Base-by-base conservation (phyloP, 1,140 invertebrate genomes). In the Bombus confusus region DNA sequence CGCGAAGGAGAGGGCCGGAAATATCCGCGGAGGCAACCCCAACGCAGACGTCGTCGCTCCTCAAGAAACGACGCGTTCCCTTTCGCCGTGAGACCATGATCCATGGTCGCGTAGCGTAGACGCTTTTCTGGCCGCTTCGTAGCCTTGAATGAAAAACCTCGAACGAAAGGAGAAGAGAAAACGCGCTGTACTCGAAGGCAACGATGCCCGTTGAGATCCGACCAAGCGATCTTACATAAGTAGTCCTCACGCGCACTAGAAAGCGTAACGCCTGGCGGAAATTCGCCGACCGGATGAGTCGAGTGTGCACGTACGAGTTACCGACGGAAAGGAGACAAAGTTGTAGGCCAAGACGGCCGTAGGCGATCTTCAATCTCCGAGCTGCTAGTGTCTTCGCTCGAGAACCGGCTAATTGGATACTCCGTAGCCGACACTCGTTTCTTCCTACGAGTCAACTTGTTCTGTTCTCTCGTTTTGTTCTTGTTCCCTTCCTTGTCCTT, bases 351-450 rank as follows among this genome's bases (percentile, higher is more conserved):
- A 85, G 88, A 87, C 80, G 66, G 41, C 81, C 62, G 66, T 47
- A 28, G 72, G 83, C 79, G 77, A 87, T 77, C 59, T 47, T 69
- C 47, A 69, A 62, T 37, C 75, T 74, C 8, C 41, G 66, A 88
- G 73, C 37, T 77, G 80, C 85, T 66, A 85, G 88, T 87, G 86
- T 87, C 86, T 80, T 89, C 52, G 69, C 59, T 85, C 59, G 86
- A 90, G 86, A 59, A 82, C 83, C 82, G 86, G 66, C 81, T 90
- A 90, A 90, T 90, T 90, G 89, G 88, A 90, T 90, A 90, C 81
- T 90, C 85, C 73, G 88, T 75, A 85, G 75, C 79, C 75, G 79
- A 89, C 85, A 87, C 86, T 78, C 57, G 34, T 87, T 77, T 41
- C 78, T 83, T 87, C 72, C 80, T 89, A n/a, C 78, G 68, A 85